Evolutionary conservation across 2,797 vertebrate genomes (phyloP), one percentile per base, ranked within the genome.

Genomic region (Ceyx erithaca): DNA sequence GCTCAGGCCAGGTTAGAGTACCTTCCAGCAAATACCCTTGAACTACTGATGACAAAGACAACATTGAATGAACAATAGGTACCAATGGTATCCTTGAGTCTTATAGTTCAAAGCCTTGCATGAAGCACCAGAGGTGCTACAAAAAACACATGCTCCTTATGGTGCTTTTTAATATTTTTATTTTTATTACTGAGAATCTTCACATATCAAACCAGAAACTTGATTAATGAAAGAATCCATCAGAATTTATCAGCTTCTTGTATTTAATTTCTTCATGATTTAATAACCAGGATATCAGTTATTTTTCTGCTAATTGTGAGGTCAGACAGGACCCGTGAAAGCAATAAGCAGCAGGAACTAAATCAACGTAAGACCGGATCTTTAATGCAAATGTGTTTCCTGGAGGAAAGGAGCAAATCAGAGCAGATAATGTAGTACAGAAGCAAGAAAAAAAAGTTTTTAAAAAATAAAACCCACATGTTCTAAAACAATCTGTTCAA

Each of bases 361-460:
- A 89, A 93, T 57, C 94, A 96, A 92, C 71, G 88, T 75, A 85
- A 85, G 61, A 89, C 93, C 89, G 91, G 95, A 96, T 94, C 78
- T 90, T 88, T 86, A 92, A 92, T 78, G 78, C 84, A 91, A 91
- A 91, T 82, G 80, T 94, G 91, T 87, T 96, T 96, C 95, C 95
- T 94, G 91, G 3, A 90, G 75, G 88, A 95, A 84, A 82, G 78
- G 46, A 85, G 84, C 68, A 93, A 91, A 91, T 90, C 68, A 85
- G 81, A 51, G 26, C 37, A 92, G 85, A 94, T 94, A 92, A 93
- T 58, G 57, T 31, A 58, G 43, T n/a, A 84, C 46, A 93, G 83
- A 89, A 77, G 73, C 62, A 95, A 72, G 86, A 55, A 81, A 90
- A 45, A 37, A 93, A 89, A n/a, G 5, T 11, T 67, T 22, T 15